Evolutionary conservation across 1,140 invertebrate species (phyloP).

Genomic region (Drosophila serrata): DNA sequence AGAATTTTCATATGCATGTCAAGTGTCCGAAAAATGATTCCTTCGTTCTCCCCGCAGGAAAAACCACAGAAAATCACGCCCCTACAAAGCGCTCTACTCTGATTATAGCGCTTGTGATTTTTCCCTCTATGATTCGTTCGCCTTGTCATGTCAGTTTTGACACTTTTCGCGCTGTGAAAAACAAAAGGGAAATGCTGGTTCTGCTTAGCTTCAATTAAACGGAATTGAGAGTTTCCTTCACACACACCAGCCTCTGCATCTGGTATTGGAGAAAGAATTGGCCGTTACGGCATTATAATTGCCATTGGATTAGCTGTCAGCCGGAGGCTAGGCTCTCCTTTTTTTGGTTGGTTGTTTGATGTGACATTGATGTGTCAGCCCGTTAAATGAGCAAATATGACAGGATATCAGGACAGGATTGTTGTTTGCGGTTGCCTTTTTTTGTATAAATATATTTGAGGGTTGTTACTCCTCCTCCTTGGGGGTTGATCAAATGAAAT

Average conservation of each 20-base stretch:
- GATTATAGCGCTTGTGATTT: slow-evolving; percentile 72
- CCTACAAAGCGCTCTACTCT: slow-evolving; percentile 75
- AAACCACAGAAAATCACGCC: slow-evolving; percentile 43
- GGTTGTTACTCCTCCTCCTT: slow-evolving; percentile 35
- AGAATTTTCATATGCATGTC: slow-evolving; percentile 85
- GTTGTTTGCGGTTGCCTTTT: slow-evolving; percentile 66
- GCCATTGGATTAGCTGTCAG: slow-evolving; percentile 84
- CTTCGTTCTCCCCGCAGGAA: not conserved
- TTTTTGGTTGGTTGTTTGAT: slow-evolving; percentile 71
- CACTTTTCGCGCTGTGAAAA: slow-evolving; percentile 59
- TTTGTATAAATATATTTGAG: not conserved
- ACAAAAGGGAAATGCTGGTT: slow-evolving; percentile 66
- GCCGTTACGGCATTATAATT: slow-evolving; percentile 78
- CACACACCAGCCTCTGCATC: slow-evolving; percentile 45
- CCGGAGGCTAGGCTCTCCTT: slow-evolving; percentile 41
- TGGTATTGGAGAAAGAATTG: slow-evolving; percentile 29
- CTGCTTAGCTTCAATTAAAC: slow-evolving; percentile 82
- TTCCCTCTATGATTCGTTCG: slow-evolving; percentile 63
- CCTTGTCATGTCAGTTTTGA: slow-evolving; percentile 85
- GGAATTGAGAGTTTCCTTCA: slow-evolving; percentile 72
- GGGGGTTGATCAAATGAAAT: slow-evolving; percentile 38
- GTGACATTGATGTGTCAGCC: slow-evolving; percentile 85
- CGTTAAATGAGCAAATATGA: slow-evolving; percentile 85
- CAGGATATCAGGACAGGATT: slow-evolving; percentile 51
- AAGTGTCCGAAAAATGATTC: slow-evolving; percentile 71